A percentile compares a stretch with the other conserved stretches of the same genome.
Evolutionary conservation across 2,113 vertebrate genomes (phyloP).

Genomic region (Phoxinus phoxinus): DNA sequence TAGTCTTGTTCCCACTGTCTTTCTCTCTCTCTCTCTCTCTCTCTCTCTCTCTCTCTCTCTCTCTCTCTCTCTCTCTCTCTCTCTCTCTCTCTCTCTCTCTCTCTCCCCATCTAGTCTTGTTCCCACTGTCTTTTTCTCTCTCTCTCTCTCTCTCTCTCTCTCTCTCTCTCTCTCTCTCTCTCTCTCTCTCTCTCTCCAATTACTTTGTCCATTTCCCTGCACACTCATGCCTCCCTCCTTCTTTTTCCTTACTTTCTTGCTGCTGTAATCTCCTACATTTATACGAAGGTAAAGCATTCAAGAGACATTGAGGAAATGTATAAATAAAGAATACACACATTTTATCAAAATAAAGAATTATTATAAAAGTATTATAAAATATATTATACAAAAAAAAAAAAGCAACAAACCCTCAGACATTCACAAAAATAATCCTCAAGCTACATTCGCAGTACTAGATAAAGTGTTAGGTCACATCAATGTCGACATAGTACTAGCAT

Average conservation of each 20-base stretch:
- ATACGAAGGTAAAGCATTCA: background rate
- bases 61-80: slow-evolving; percentile 3
- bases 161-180: slow-evolving; percentile 12
- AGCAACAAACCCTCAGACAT: no score
- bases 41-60: no score
- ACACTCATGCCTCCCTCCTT: background rate
- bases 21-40: background rate
- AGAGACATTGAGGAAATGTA: background rate
- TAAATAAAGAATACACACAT: background rate
- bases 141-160: no score
- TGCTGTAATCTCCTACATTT: background rate
- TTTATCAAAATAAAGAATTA: background rate
- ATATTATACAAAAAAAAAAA: no score
- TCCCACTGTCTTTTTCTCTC: slow-evolving; percentile 20
- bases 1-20: slow-evolving; percentile 19
- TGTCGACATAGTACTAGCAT: no score
- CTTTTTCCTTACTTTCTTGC: background rate
- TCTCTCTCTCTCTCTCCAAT: background rate
- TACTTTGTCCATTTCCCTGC: background rate
- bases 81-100: slow-evolving; percentile 2
- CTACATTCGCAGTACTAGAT: no score
- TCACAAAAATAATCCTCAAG: no score
- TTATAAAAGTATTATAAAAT: no score
- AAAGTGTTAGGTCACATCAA: no score
- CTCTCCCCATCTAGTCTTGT: background rate